Conservation (phyloP, 2,888 invertebrate species). For the Hedychridium roseum region DNA sequence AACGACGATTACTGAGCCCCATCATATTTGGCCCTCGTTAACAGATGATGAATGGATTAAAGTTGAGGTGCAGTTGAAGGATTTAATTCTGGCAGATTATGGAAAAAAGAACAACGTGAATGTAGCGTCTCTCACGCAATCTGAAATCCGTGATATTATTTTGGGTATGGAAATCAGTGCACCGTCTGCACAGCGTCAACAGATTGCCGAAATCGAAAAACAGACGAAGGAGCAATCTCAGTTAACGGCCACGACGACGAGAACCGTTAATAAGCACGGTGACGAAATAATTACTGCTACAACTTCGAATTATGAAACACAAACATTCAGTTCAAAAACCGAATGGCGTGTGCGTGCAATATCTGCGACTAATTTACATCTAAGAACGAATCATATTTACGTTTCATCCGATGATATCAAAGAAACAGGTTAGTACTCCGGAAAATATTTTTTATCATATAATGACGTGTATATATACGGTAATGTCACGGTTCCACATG, state of each 20-base stretch:
- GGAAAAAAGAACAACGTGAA: slow-evolving; percentile 99
- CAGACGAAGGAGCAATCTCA: slow-evolving; percentile 99
- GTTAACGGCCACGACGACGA: slow-evolving; percentile 96
- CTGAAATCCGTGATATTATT: slow-evolving; percentile 98
- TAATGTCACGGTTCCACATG: no score
- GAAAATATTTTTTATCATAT: no score
- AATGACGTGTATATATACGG: no score
- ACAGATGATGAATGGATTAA: slow-evolving; percentile 99
- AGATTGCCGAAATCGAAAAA: slow-evolving; percentile 99
- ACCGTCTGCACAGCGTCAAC: slow-evolving; percentile 97
- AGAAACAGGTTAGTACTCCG: slow-evolving; percentile 98
- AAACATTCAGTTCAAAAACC: slow-evolving; percentile 97
- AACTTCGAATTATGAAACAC: slow-evolving; percentile 98
- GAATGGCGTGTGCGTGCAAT: slow-evolving; percentile 99
- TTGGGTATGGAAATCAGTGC: slow-evolving; percentile 99
- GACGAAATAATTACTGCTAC: slow-evolving; percentile 99
- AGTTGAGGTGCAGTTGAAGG: slow-evolving; percentile 97
- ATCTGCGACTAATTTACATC: slow-evolving; percentile 95
- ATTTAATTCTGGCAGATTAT: slow-evolving; percentile 97
- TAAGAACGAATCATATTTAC: slow-evolving; percentile 98
- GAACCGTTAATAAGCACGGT: slow-evolving; percentile 99
- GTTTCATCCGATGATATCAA: slow-evolving; percentile 99
- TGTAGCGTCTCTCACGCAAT: slow-evolving; percentile 98
- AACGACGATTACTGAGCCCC: slow-evolving; percentile 97
- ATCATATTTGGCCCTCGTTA: slow-evolving; percentile 99